Conservation (phyloP, 2,797 vertebrate species). For the Pygocentrus nattereri region DNA sequence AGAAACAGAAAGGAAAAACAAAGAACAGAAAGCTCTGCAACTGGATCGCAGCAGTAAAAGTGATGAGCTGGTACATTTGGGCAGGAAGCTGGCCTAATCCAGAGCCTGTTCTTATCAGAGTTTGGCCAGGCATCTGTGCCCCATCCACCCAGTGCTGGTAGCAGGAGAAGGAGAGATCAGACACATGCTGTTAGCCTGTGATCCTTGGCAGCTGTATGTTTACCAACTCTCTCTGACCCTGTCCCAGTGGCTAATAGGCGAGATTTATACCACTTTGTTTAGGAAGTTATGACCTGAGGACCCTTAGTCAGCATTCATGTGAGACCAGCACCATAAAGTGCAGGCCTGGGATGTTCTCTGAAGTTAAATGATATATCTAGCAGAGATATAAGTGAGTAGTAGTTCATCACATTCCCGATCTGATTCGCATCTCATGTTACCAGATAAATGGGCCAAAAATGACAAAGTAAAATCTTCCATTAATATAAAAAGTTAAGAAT, state of each 20-base stretch:
- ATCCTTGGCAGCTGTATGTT: slow-evolving; percentile 34
- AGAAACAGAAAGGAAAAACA: slow-evolving; percentile 4
- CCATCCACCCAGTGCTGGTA: slow-evolving; percentile 27
- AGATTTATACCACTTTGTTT: slow-evolving; percentile 47
- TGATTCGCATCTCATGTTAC: background rate
- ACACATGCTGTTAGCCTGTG: slow-evolving; percentile 24
- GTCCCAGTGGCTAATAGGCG: slow-evolving; percentile 33
- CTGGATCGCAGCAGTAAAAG: slow-evolving; percentile 42
- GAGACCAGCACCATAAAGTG: slow-evolving; percentile 11
- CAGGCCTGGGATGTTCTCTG: slow-evolving; percentile 6
- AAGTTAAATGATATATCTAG: background rate
- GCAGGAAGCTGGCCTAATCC: slow-evolving; percentile 57
- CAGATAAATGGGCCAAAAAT: background rate
- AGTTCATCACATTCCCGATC: background rate
- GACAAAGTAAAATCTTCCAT: background rate
- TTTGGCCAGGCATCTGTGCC: slow-evolving; percentile 43
- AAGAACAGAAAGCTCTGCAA: slow-evolving; percentile 21
- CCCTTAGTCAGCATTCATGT: slow-evolving; percentile 9
- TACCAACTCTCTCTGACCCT: slow-evolving; percentile 28
- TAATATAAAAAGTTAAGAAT: too few species aligned
- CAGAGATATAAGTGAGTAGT: background rate
- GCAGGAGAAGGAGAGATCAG: slow-evolving; percentile 31
- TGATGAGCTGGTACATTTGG: slow-evolving; percentile 51
- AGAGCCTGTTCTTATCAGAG: slow-evolving; percentile 59
- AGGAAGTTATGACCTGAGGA: slow-evolving; percentile 8